Conservation (phyloP, 64 coral and sea anemone species). For the Stichodactyla helianthus region DNA sequence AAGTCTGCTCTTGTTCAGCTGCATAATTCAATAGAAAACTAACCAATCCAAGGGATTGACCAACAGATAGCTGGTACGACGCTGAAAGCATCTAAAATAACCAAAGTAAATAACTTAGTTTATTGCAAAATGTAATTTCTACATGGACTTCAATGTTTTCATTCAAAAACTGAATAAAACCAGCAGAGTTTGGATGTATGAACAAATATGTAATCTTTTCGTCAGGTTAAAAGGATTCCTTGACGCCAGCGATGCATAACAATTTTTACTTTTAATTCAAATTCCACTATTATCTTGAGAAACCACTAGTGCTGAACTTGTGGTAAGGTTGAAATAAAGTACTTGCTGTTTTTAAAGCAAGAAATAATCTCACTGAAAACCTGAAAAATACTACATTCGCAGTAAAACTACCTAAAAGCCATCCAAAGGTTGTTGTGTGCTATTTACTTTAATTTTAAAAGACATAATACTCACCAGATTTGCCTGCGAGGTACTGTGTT, state of each 20-base stretch:
- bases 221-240: neutral
- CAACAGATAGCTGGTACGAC: neutral
- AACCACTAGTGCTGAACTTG: neutral
- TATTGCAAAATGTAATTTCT: neutral
- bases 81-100: neutral
- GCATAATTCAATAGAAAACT: neutral
- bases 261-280: neutral
- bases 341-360: neutral
- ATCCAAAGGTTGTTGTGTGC: neutral
- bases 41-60: neutral
- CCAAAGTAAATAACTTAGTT: too few relatives aligned
- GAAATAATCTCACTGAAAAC: neutral
- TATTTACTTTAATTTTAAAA: neutral
- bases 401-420: neutral
- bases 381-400: neutral
- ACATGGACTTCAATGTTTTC: neutral
- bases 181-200: neutral
- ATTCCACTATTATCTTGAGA: neutral
- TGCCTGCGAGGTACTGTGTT: constrained; percentile 55
- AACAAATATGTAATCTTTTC: neutral
- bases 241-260: neutral
- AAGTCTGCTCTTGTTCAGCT: neutral
- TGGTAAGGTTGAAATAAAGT: neutral
- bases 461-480: constrained; percentile 39
- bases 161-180: neutral